These are phyloP conservation scores for Andrena dorsata DNA, from an alignment of 2,888 invertebrate genomes.

Conservation along the genomic window DNA sequence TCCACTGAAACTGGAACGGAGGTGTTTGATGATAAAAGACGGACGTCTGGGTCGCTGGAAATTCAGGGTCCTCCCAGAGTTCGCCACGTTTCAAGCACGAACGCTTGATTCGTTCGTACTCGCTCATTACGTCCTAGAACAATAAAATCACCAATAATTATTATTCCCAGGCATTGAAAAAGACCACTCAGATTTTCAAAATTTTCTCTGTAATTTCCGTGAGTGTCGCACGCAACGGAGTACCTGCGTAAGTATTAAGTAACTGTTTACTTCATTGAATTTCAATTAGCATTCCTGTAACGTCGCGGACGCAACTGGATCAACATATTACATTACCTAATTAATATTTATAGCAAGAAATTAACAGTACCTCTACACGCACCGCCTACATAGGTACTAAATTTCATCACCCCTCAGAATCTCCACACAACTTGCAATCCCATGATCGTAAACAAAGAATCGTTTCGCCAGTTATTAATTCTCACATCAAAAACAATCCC, in stretches of 20 bases:
- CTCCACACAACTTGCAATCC: not conserved
- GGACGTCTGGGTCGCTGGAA: slow-evolving; percentile 94
- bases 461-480: not conserved
- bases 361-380: slow-evolving; percentile 56
- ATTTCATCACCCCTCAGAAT: not conserved
- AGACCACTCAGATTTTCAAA: not conserved
- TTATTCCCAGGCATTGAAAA: not conserved
- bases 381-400: slow-evolving; percentile 26
- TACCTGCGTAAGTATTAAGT: slow-evolving; percentile 10
- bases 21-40: slow-evolving; percentile 97
- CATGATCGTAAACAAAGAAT: not conserved
- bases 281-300: slow-evolving; percentile 30
- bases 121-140: slow-evolving; percentile 88
- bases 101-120: slow-evolving; percentile 93
- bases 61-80: slow-evolving; percentile 96
- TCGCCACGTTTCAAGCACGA: slow-evolving; percentile 92
- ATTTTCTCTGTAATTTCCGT: not conserved
- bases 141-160: not conserved
- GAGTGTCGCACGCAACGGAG: not conserved
- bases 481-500: not conserved
- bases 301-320: slow-evolving; percentile 37
- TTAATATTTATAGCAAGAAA: slow-evolving; percentile 65
- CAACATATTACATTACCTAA: slow-evolving; percentile 46
- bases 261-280: slow-evolving; percentile 5
- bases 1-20: slow-evolving; percentile 97